Percentiles rank a stretch among this genome's conserved stretches.
phyloP scores from a whole-genome alignment of 2,113 vertebrate genomes.

The Symphodus melops region DNA sequence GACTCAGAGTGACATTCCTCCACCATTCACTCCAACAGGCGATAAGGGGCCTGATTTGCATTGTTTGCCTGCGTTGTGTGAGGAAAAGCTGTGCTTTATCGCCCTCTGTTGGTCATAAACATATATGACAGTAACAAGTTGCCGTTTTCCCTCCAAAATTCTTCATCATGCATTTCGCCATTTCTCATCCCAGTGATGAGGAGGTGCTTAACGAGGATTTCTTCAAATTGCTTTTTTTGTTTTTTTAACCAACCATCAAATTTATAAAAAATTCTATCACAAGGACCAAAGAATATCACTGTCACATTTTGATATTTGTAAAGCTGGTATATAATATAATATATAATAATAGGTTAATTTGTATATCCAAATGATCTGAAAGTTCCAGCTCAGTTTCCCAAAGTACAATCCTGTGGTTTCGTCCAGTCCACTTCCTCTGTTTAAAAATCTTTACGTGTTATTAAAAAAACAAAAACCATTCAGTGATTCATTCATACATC shows the following conservation, averaged over 20 bases:
- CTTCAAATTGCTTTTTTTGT: no score
- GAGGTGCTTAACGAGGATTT: neutral
- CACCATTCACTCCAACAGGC: slow-evolving; percentile 36
- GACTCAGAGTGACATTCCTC: slow-evolving; percentile 21
- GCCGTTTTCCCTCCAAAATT: slow-evolving; percentile 16
- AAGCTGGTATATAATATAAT: no score
- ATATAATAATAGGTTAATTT: no score
- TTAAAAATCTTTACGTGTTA: neutral
- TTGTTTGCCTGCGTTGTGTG: neutral
- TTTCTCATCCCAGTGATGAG: neutral
- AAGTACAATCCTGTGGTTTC: no score
- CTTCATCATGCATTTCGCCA: neutral
- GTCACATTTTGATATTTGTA: no score
- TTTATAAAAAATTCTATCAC: no score
- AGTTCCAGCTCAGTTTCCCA: no score
- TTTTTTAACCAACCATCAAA: no score
- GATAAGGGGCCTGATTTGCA: slow-evolving; percentile 20
- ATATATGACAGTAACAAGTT: neutral
- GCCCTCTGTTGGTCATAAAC: slow-evolving; percentile 70
- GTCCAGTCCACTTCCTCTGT: neutral
- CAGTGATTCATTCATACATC: neutral
- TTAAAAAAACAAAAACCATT: neutral
- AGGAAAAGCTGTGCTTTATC: slow-evolving; percentile 10
- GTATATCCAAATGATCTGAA: no score
- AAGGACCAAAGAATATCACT: no score